Conservation (phyloP, 2,888 invertebrate genomes). For the Diabrotica balteata region DNA sequence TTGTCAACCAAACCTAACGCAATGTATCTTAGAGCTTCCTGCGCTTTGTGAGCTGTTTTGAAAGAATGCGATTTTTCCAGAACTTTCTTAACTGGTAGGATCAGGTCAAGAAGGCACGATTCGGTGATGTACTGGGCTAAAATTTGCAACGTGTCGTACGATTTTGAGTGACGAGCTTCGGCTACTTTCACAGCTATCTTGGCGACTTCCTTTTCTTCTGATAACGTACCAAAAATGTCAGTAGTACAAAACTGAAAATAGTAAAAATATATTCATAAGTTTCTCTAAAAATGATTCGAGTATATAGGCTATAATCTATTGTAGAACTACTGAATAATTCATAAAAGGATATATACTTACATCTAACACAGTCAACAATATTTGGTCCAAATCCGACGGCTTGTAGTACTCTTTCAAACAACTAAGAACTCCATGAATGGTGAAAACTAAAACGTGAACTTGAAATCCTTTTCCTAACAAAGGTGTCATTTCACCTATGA, state of each 20-base stretch:
- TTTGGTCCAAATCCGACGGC: conserved; percentile 80
- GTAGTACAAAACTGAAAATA: conserved; percentile 73
- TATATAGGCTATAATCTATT: too few species aligned
- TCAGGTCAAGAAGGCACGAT: conserved; percentile 75
- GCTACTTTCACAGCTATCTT: conserved; percentile 82
- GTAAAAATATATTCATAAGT: too few species aligned
- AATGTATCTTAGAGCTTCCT: conserved; percentile 80
- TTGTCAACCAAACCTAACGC: conserved; percentile 86
- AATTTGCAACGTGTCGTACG: conserved; percentile 84
- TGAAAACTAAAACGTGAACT: conserved; percentile 90
- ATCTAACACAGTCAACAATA: conserved; percentile 78
- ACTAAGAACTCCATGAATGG: conserved; percentile 83
- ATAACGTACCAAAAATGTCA: conserved; percentile 86
- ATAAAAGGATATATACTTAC: conserved; percentile 57
- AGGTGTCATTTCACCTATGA: conserved; percentile 82
- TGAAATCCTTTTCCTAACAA: conserved; percentile 89
- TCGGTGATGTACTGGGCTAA: conserved; percentile 81
- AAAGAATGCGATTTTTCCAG: conserved; percentile 79
- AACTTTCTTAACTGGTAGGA: conserved; percentile 83
- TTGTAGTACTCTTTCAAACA: conserved; percentile 74
- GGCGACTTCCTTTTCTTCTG: conserved; percentile 91
- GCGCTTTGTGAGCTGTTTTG: conserved; percentile 79
- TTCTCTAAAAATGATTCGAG: too few species aligned
- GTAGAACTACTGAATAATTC: too few species aligned
- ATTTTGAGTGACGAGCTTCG: conserved; percentile 85